These are phyloP conservation scores for Gobiocypris rarus DNA, from an alignment of 2,113 vertebrate species.

Conservation along the genomic window DNA sequence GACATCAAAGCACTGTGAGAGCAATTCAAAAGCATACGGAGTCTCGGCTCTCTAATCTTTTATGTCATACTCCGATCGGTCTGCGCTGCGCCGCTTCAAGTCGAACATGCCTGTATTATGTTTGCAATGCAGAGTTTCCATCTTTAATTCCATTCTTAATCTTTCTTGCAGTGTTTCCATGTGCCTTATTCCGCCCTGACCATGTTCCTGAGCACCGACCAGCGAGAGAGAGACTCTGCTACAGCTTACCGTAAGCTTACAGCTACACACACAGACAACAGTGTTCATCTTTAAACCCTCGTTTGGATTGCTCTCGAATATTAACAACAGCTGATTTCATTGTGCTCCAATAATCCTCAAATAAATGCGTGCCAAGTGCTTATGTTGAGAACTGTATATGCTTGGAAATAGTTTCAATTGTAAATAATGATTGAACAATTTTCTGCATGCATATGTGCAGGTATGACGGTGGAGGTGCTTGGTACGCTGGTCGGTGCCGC, in stretches of 20 bases:
- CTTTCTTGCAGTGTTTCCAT: constrained; percentile 84
- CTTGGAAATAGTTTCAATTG: background rate
- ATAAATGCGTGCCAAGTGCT: constrained; percentile 14
- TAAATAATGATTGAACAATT: background rate
- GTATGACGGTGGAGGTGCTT: constrained; percentile 92
- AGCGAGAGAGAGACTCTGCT: constrained; percentile 91
- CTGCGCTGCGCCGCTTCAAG: no score
- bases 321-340: constrained; percentile 1
- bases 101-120: no score
- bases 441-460: constrained; percentile 66
- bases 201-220: constrained; percentile 92
- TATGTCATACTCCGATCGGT: no score
- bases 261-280: background rate
- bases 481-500: constrained; percentile 91
- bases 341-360: background rate
- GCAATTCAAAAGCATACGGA: no score
- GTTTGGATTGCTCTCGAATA: background rate
- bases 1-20: no score
- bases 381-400: background rate
- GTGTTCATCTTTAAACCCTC: background rate
- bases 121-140: background rate
- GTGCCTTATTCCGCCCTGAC: constrained; percentile 95
- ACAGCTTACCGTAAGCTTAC: constrained; percentile 89
- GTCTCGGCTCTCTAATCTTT: no score
- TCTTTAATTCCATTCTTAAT: constrained; percentile 39